Base-by-base conservation (phyloP, 37 sponge, comb jelly and placozoan species). In the Geodia barretti region DNA sequence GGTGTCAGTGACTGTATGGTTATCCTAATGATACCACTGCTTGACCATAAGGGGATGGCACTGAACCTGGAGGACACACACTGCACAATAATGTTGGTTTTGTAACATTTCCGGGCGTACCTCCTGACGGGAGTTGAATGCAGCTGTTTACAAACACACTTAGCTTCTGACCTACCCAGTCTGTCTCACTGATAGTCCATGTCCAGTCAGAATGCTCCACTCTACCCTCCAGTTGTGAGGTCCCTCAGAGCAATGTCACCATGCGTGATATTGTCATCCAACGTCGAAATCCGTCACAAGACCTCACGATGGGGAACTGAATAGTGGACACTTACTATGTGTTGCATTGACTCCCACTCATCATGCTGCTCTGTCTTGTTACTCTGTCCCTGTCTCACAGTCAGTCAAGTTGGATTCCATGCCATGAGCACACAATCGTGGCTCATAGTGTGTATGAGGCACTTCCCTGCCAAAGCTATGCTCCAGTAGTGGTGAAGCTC, bases 201-300 rank as follows among this genome's bases (percentile, higher is more conserved):
- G 41, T 40, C 72, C 39, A 41, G 72, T 72, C 39, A 72, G 41
- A 72, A 39, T 40, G 41, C 72, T 72, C 72, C 72, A 72, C 72
- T 38, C 72, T 72, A 20, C 72, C 72, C 72, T 72, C 72, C 17
- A 40, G 39, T 41, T 72, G 72, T 40, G 35, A 40, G 39, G 72
- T 37, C 20, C 72, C 72, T 37, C 41, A 72, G 39, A 36, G 41
- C 41, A 39, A 72, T 41, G 26, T 35, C 72, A 20, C 72, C 72
- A 72, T 72, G 39, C 8, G 72, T 37, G 24, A 39, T 40, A n/a
- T 32, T 38, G 37, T 20, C 7, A 39, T 3, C 14, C 29, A 28
- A n/a, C n/a, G n/a, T 32, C 1, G 2, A 30, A 2, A 68, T 34
- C 35, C 3, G n/a, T n/a, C n/a, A n/a, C n/a, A n/a, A n/a, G n/a